These are phyloP conservation scores for Zaprionus kolodkinae DNA, from an alignment of 1,140 invertebrate species.

Conservation along the genomic window DNA sequence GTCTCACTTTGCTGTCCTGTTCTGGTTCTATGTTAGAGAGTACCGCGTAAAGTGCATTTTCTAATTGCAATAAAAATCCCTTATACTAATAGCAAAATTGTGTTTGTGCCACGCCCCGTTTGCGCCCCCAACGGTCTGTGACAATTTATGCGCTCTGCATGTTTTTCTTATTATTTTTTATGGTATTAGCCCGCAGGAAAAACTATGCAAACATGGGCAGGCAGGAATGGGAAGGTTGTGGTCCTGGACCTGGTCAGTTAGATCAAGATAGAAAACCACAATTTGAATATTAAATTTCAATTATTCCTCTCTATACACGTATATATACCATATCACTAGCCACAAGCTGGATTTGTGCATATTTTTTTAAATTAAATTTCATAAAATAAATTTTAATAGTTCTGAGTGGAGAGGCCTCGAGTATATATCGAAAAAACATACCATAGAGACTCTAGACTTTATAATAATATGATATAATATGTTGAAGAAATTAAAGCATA, in stretches of 20 bases:
- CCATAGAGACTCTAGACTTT: no score
- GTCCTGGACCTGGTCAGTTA: no score
- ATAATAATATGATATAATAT: no score
- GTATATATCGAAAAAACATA: no score
- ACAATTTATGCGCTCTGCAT: slow-evolving; percentile 66
- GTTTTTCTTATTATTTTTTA: slow-evolving; percentile 36
- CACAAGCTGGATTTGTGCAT: neutral
- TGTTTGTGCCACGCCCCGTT: slow-evolving; percentile 51
- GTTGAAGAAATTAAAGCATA: neutral
- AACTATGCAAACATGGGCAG: neutral
- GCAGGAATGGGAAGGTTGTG: neutral
- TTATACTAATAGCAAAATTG: slow-evolving; percentile 77
- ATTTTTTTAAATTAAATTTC: neutral
- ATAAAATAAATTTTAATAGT: neutral
- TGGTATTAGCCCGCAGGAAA: slow-evolving; percentile 9
- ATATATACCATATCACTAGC: neutral
- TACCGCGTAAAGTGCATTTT: slow-evolving; percentile 67
- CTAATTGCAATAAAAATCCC: slow-evolving; percentile 80
- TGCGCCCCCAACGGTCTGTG: slow-evolving; percentile 1
- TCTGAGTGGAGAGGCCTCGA: no score
- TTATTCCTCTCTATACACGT: neutral
- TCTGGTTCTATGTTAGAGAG: neutral
- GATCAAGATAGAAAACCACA: neutral
- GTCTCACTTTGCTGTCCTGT: slow-evolving; percentile 2
- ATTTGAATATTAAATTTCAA: slow-evolving; percentile 4